These are phyloP conservation scores for Phocides pigmalion DNA, from an alignment of 1,140 invertebrate species.

Conservation along the genomic window DNA sequence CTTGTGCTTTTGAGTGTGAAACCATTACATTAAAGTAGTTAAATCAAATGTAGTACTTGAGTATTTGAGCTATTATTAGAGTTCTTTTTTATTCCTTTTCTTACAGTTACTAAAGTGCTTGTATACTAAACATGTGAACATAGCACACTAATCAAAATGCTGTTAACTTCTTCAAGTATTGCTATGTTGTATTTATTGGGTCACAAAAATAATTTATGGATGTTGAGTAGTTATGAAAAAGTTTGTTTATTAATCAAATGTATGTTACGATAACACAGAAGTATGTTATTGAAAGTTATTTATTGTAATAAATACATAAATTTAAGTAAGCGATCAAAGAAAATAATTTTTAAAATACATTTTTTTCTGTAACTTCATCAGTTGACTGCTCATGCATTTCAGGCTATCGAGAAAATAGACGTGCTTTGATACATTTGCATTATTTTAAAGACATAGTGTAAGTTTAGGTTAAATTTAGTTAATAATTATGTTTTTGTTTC, in stretches of 20 bases:
- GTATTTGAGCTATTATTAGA: no score
- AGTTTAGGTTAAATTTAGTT: slow-evolving; percentile 43
- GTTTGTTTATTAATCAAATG: slow-evolving; percentile 1
- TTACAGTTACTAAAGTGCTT: no score
- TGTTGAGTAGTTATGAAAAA: slow-evolving; percentile 6
- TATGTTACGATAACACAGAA: not conserved
- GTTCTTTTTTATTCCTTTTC: no score
- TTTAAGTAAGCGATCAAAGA: not conserved
- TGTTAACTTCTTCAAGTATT: slow-evolving; percentile 1
- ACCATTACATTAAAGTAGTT: no score
- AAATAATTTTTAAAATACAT: not conserved
- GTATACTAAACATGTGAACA: no score
- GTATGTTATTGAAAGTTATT: not conserved
- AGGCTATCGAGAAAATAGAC: slow-evolving; percentile 29
- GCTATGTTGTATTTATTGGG: slow-evolving; percentile 4
- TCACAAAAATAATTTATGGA: slow-evolving; percentile 20
- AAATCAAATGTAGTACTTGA: no score
- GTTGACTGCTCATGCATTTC: slow-evolving; percentile 6
- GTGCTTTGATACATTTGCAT: slow-evolving; percentile 33
- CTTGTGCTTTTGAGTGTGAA: no score
- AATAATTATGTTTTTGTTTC: slow-evolving; percentile 10
- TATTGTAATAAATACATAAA: not conserved
- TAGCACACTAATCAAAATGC: no score
- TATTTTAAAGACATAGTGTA: slow-evolving; percentile 47
- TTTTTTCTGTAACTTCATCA: not conserved